These are phyloP conservation scores for Aphis gossypii DNA, from an alignment of 1,140 invertebrate genomes.

Conservation along the genomic window DNA sequence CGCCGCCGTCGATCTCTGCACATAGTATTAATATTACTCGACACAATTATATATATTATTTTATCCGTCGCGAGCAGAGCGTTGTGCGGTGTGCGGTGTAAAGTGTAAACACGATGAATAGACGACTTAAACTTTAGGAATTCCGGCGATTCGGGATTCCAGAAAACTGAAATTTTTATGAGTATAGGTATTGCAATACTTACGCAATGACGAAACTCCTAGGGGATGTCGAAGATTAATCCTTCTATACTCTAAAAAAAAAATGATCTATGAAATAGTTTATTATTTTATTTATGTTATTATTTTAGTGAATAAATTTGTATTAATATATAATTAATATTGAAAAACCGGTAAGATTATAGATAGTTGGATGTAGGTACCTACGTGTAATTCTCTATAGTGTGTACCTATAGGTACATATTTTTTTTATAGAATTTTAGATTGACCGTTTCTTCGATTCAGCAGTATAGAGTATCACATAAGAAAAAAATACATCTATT, in stretches of 20 bases:
- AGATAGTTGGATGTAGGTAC: neutral
- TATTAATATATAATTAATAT: neutral
- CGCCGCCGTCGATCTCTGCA: constrained; percentile 7
- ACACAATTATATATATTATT: neutral
- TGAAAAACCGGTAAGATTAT: neutral
- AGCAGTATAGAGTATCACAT: neutral
- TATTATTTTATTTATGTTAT: neutral
- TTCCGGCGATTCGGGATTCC: neutral
- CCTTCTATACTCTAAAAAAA: neutral
- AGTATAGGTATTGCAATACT: no score
- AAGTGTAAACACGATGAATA: neutral
- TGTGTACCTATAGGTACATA: no score
- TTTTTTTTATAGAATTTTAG: neutral
- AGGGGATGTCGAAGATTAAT: no score
- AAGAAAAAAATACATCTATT: no score
- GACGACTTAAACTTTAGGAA: neutral
- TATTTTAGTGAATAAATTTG: neutral
- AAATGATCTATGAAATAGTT: neutral
- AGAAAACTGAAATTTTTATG: neutral
- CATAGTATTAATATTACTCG: constrained; percentile 7
- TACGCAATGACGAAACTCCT: neutral
- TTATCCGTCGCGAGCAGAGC: neutral
- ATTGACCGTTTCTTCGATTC: neutral
- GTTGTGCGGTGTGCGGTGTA: neutral
- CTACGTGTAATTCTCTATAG: neutral